A percentile compares a stretch with the other conserved stretches of the same genome.
phyloP scores from a whole-genome alignment of 2,888 invertebrate species.

The Geophilus truncorum region DNA sequence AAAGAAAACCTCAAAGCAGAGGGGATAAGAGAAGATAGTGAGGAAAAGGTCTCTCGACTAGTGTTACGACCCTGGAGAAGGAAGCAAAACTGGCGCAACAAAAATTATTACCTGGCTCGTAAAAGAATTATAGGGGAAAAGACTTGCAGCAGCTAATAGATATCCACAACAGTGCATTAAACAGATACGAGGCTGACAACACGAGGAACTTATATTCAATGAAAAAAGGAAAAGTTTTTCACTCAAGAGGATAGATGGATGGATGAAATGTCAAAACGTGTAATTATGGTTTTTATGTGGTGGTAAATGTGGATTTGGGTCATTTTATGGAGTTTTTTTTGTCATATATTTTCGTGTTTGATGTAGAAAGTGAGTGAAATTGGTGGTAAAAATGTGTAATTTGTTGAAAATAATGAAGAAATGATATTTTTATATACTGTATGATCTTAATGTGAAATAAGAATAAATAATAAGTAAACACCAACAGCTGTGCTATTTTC shows the following conservation, averaged over 20 bases:
- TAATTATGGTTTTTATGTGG: background rate
- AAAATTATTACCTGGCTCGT: conserved; percentile 25
- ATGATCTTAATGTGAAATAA: no score
- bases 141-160: conserved; percentile 9
- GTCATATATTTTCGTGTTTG: no score
- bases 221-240: background rate
- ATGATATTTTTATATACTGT: no score
- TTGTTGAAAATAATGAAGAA: no score
- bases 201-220: background rate
- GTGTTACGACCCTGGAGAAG: background rate
- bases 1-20: background rate
- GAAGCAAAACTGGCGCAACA: conserved; percentile 18
- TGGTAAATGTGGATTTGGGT: no score
- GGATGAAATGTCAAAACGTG: background rate
- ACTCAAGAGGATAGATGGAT: background rate
- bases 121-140: conserved; percentile 17
- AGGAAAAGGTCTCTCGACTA: background rate
- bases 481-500: no score
- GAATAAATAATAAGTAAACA: no score
- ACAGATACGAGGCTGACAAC: background rate
- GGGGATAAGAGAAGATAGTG: background rate
- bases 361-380: no score
- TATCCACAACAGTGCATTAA: conserved; percentile 7
- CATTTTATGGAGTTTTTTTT: no score
- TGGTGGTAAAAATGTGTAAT: no score